phyloP scores from a whole-genome alignment of 2,797 vertebrate species.

The Macroramphosus scolopax region DNA sequence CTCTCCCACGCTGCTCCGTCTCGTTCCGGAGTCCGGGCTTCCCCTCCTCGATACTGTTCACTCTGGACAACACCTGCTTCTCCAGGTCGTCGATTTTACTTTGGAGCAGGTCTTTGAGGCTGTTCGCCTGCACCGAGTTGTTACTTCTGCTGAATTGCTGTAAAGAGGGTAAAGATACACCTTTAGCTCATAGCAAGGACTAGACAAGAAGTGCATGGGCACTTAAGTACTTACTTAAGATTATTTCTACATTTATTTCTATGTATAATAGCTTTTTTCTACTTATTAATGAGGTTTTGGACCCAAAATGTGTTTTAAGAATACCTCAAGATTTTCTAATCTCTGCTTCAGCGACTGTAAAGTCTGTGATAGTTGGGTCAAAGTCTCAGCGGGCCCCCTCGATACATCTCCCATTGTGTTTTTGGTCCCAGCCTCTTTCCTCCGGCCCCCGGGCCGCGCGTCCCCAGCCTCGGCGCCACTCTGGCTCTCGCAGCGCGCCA shows the following conservation, averaged over 20 bases:
- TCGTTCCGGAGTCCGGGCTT: slow-evolving; percentile 87
- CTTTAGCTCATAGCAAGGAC: too few species aligned
- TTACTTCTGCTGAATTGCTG: slow-evolving; percentile 96
- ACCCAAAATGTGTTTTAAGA: too few species aligned
- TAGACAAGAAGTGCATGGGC: too few species aligned
- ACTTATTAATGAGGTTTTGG: too few species aligned
- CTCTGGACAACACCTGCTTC: slow-evolving; percentile 92
- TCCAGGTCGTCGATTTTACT: slow-evolving; percentile 96
- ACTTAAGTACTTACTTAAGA: too few species aligned
- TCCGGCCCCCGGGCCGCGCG: slow-evolving; percentile 74
- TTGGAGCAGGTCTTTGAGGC: slow-evolving; percentile 93
- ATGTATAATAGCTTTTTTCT: too few species aligned
- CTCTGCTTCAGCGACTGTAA: slow-evolving; percentile 93
- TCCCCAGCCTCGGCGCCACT: slow-evolving; percentile 82
- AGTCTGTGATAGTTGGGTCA: slow-evolving; percentile 93
- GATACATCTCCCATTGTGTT: slow-evolving; percentile 97
- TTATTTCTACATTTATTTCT: too few species aligned
- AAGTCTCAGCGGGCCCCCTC: slow-evolving; percentile 88
- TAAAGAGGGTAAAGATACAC: slow-evolving; percentile 11
- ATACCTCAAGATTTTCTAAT: slow-evolving; percentile 94
- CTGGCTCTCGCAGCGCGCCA: slow-evolving; percentile 94
- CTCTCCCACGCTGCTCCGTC: slow-evolving; percentile 90
- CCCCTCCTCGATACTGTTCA: slow-evolving; percentile 94
- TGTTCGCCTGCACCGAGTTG: slow-evolving; percentile 90
- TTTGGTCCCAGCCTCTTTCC: slow-evolving; percentile 83